Evolutionary conservation across 2,797 vertebrate genomes (phyloP).

Genomic region (Diglossa cyanea): DNA sequence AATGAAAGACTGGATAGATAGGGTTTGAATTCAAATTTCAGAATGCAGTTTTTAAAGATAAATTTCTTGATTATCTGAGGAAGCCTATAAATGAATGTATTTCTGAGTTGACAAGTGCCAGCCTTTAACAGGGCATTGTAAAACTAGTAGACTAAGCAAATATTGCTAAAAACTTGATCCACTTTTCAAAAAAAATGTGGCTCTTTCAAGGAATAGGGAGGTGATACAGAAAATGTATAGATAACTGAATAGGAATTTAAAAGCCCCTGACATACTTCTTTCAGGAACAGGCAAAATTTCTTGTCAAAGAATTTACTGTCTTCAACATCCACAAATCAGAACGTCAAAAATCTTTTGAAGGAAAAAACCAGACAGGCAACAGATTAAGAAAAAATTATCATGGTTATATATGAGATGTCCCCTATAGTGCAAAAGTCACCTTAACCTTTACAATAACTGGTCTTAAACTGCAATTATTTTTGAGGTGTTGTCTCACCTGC

Average conservation of each 20-base stretch:
- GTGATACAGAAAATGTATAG: neutral
- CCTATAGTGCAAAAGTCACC: neutral
- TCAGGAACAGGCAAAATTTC: neutral
- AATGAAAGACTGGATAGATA: neutral
- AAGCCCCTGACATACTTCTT: neutral
- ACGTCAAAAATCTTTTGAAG: neutral
- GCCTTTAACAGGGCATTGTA: neutral
- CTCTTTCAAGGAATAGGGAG: neutral
- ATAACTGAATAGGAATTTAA: neutral
- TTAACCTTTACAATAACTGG: neutral
- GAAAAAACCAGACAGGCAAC: fast-evolving
- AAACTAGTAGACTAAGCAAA: neutral
- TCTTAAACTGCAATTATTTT: conserved; percentile 1
- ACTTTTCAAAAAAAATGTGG: neutral
- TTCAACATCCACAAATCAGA: neutral
- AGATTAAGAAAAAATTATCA: neutral
- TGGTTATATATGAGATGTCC: neutral
- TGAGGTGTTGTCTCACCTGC: neutral
- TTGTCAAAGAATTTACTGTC: neutral
- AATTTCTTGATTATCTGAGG: neutral
- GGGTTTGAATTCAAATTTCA: neutral
- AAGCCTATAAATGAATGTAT: neutral
- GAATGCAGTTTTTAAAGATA: neutral
- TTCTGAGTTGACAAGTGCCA: neutral
- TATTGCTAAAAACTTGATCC: neutral